These are phyloP conservation scores for Rhinogobius similis DNA, from an alignment of 2,113 vertebrate species.

Conservation along the genomic window DNA sequence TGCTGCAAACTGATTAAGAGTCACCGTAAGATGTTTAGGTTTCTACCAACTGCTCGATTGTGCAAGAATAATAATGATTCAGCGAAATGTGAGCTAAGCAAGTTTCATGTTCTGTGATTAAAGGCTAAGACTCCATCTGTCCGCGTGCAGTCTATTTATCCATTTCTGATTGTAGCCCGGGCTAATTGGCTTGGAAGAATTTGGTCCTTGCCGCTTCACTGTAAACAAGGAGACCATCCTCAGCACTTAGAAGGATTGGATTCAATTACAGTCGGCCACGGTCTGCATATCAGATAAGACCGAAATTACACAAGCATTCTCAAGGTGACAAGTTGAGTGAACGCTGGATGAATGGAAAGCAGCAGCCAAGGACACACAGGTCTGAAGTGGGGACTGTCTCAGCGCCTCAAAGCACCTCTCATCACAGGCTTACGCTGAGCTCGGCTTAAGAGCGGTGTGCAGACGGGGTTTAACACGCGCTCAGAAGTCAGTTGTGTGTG, in stretches of 20 bases:
- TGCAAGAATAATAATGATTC: background rate
- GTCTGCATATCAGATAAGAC: constrained; percentile 64
- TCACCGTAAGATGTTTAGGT: background rate
- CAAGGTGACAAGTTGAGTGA: constrained; percentile 68
- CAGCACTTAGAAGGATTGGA: constrained; percentile 60
- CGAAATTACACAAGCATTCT: constrained; percentile 60
- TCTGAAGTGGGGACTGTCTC: constrained; percentile 35
- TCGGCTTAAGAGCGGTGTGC: background rate
- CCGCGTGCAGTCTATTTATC: constrained; percentile 1
- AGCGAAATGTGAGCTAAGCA: constrained; percentile 12
- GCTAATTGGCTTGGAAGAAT: constrained; percentile 36
- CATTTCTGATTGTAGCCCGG: constrained; percentile 18
- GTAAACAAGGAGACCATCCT: constrained; percentile 54
- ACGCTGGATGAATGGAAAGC: constrained; percentile 56
- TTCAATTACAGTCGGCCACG: constrained; percentile 57
- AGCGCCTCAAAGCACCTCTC: constrained; percentile 25
- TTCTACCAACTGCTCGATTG: background rate
- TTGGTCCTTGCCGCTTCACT: constrained; percentile 34
- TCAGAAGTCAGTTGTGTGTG: background rate
- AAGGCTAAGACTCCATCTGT: constrained; percentile 12
- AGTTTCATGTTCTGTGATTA: constrained; percentile 25
- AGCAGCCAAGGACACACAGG: constrained; percentile 59
- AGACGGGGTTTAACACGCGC: background rate
- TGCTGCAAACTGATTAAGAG: background rate
- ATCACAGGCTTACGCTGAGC: constrained; percentile 27